Base-by-base conservation (phyloP, 2,113 vertebrate species). In the Taurulus bubalis region DNA sequence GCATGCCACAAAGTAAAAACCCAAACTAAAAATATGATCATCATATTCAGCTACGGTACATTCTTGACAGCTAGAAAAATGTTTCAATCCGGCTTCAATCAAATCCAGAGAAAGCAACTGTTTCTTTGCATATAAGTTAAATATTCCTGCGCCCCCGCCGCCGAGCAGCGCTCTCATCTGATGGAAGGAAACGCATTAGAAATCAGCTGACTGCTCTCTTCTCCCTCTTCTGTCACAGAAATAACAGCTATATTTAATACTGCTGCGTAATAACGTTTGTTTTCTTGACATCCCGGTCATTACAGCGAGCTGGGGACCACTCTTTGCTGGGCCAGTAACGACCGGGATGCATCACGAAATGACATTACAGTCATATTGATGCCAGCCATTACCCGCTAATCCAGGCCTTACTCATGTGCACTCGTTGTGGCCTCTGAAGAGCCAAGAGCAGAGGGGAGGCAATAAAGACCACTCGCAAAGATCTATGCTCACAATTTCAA, bases 341-440 rank as follows among this genome's bases (percentile, higher is more conserved):
- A 94, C 91, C 84, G 63, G 89, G 92, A 94, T 94, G 93, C 92
- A 86, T 94, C 90, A 88, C 87, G n/a, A 94, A 94, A 95, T 93
- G 91, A 94, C 93, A 95, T 95, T 95, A 95, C 78, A 74, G 89
- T 88, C 91, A 93, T 94, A 95, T 95, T 94, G 93, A 95, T 95
- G 93, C 86, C 83, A 91, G 91, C 91, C 92, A 94, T 95, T 95
- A 92, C 82, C 87, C 84, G 67, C 86, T 92, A 94, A 94, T 91
- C 92, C 82, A 38, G 80, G 79, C 85, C 79, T 79, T 89, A 82
- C 90, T 87, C 63, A 80, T 82, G 87, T 81, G 86, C 82, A 84
- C 91, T 91, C 82, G 87, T 85, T 71, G 83, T 88, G 84, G 85
- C 85, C 87, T 91, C 90, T 73, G 88, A 90, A 85, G 82, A 90